A percentile compares a stretch with the other conserved stretches of the same genome.
phyloP scores from a whole-genome alignment of 2,888 invertebrate species.

The Tenthredo mesomela region DNA sequence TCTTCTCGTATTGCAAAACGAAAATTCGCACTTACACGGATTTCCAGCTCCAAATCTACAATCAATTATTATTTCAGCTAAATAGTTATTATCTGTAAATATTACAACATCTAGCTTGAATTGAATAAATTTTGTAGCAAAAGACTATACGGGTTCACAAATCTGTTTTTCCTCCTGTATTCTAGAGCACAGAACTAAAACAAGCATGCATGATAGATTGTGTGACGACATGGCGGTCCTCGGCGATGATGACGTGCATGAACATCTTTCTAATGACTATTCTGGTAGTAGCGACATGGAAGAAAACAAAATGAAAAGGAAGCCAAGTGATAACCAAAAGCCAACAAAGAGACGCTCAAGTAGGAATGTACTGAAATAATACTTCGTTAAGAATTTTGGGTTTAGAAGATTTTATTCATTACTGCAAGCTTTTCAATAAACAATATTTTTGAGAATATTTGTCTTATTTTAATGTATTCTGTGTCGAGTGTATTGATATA shows the following conservation, averaged over 20 bases:
- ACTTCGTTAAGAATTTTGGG: not conserved
- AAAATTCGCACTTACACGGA: not conserved
- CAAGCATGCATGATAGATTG: not conserved
- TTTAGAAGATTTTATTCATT: conserved; percentile 16
- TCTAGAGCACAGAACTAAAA: not conserved
- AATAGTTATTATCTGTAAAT: not conserved
- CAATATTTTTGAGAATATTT: not conserved
- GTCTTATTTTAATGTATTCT: not conserved
- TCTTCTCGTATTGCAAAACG: not conserved
- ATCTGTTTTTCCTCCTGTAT: not conserved
- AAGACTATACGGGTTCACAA: not conserved
- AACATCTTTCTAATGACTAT: not conserved
- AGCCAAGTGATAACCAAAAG: not conserved
- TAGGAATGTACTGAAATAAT: conserved; percentile 3
- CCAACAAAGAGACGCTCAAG: conserved; percentile 2
- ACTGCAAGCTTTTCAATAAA: not conserved
- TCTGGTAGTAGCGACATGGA: conserved; percentile 2
- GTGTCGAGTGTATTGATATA: conserved; percentile 8
- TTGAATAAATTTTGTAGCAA: not conserved
- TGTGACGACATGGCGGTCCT: not conserved
- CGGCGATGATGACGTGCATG: not conserved
- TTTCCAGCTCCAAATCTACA: not conserved
- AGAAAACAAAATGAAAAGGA: not conserved
- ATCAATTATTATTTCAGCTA: not conserved
- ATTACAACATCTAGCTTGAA: not conserved